phyloP scores from a whole-genome alignment of 2,797 vertebrate species.

The Furcifer pardalis region DNA sequence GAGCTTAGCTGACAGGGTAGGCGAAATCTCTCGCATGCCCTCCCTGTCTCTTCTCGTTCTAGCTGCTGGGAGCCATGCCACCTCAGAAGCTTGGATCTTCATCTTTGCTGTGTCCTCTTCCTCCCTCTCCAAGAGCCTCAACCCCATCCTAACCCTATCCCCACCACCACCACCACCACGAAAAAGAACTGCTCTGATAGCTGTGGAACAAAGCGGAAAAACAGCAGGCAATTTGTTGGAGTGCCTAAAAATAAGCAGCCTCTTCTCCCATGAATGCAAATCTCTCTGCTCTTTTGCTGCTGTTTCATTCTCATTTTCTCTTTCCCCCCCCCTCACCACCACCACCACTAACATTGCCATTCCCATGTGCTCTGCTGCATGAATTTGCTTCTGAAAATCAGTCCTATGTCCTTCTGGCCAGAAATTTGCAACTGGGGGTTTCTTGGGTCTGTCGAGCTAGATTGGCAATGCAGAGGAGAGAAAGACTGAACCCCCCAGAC shows the following conservation, averaged over 20 bases:
- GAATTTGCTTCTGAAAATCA: not conserved
- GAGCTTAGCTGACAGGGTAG: not conserved
- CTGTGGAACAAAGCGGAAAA: slow-evolving; percentile 8
- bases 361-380: not conserved
- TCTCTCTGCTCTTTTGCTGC: not conserved
- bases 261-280: not conserved
- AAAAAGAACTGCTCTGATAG: slow-evolving; percentile 1
- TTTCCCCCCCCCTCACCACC: slow-evolving; percentile 15
- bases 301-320: not conserved
- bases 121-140: not conserved
- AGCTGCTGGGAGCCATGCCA: not conserved
- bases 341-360: not conserved
- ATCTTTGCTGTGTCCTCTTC: not conserved
- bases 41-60: not conserved
- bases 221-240: not conserved
- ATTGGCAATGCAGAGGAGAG: not conserved
- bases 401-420: not conserved
- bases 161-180: no score
- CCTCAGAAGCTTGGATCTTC: not conserved
- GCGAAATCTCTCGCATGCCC: not conserved
- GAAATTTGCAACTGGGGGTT: not conserved
- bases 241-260: not conserved
- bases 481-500: not conserved
- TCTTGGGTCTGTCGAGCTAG: not conserved
- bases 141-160: not conserved